Conservation (phyloP, 2,113 vertebrate genomes). For the Meriones unguiculatus region DNA sequence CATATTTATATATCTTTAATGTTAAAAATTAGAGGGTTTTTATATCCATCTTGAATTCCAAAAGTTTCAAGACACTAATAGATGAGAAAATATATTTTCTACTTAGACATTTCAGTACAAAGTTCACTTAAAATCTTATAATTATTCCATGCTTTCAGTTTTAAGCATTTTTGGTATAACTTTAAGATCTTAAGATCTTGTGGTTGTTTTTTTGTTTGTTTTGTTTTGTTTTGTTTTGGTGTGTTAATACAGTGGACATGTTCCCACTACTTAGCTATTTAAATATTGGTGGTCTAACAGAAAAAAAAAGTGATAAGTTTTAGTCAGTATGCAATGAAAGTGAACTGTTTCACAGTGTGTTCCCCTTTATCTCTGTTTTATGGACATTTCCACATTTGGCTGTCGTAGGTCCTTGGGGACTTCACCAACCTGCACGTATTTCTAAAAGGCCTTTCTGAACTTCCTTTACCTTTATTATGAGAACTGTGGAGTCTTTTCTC, state of each 20-base stretch:
- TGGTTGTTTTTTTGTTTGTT: background rate
- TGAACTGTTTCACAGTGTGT: background rate
- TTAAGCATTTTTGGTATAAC: background rate
- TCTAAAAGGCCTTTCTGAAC: slow-evolving; percentile 63
- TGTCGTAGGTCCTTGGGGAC: slow-evolving; percentile 45
- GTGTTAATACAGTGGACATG: background rate
- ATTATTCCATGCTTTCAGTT: background rate
- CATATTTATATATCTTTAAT: background rate
- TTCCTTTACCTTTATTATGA: slow-evolving; percentile 55
- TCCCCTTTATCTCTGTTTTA: slow-evolving; percentile 62
- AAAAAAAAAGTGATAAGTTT: slow-evolving; percentile 14
- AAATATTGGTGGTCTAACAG: background rate
- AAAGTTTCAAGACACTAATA: background rate
- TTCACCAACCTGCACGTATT: slow-evolving; percentile 39
- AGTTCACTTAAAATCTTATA: background rate
- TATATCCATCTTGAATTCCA: background rate
- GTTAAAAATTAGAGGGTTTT: background rate
- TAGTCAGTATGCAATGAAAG: background rate
- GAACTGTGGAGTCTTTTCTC: slow-evolving; percentile 46
- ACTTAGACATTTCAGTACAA: background rate
- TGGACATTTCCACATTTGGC: slow-evolving; percentile 51
- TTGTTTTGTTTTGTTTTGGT: background rate
- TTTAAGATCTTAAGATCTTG: background rate
- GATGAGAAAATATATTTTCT: background rate
- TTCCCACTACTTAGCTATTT: background rate